Conservation (phyloP, 2,888 invertebrate species). For the Acrocyrtus sp. region DNA sequence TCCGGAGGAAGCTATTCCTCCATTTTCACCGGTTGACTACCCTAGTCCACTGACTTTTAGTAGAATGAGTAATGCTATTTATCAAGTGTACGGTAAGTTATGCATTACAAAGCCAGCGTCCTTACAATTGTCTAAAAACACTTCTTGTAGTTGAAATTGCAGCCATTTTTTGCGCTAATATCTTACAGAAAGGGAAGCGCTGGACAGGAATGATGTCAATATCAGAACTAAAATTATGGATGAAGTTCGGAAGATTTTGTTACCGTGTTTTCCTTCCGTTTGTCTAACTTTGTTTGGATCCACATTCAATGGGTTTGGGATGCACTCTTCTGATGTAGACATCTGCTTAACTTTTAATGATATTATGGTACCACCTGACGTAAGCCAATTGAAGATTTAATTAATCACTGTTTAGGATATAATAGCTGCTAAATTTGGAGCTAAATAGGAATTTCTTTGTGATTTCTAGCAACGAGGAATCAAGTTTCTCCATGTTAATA, state of each 20-base stretch:
- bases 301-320: conserved; percentile 72
- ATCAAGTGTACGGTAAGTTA: conserved; percentile 65
- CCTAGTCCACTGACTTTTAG: conserved; percentile 64
- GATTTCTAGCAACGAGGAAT: conserved; percentile 42
- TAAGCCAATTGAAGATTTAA: too few relatives aligned
- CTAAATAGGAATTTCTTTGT: neutral
- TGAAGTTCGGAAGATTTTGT: conserved; percentile 66
- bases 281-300: conserved; percentile 71
- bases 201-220: conserved; percentile 63
- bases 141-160: too few relatives aligned
- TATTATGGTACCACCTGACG: conserved; percentile 30
- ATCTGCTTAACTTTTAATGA: conserved; percentile 70
- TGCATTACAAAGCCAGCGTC: too few relatives aligned
- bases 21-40: conserved; percentile 66
- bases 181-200: conserved; percentile 54
- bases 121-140: too few relatives aligned
- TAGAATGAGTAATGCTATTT: conserved; percentile 65
- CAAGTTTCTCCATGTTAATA: conserved; percentile 33
- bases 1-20: conserved; percentile 68
- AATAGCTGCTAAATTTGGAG: too few relatives aligned
- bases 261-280: conserved; percentile 65
- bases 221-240: conserved; percentile 64
- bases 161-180: conserved; percentile 7
- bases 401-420: too few relatives aligned
- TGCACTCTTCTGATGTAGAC: conserved; percentile 71